A percentile compares a stretch with the other conserved stretches of the same genome.
Conservation (phyloP, 2,888 invertebrate genomes). For the Thalpophila matura region DNA sequence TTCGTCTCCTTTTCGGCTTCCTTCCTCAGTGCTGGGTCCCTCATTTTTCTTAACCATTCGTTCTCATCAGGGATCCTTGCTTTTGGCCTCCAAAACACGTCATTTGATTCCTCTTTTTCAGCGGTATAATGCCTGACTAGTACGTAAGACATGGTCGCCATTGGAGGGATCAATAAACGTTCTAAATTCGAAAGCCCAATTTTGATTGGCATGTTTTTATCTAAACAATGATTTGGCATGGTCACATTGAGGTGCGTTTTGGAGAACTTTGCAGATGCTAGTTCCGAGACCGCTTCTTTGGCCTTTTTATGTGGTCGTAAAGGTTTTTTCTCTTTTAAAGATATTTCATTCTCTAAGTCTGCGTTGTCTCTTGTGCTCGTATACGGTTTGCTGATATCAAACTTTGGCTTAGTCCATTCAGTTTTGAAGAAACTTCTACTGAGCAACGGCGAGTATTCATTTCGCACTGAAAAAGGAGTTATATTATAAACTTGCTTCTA, state of each 20-base stretch:
- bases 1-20: constrained; percentile 10
- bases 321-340: neutral
- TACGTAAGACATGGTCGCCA: constrained; percentile 45
- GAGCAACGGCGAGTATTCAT: constrained; percentile 46
- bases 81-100: constrained; percentile 31
- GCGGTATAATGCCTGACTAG: constrained; percentile 14
- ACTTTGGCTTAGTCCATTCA: constrained; percentile 59
- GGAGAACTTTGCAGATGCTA: neutral
- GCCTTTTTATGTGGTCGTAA: neutral
- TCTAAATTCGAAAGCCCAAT: constrained; percentile 45
- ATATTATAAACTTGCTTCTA: too few relatives aligned
- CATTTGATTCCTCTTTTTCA: neutral
- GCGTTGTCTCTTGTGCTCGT: constrained; percentile 7
- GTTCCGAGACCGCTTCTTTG: neutral
- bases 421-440: constrained; percentile 56
- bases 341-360: neutral
- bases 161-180: constrained; percentile 46
- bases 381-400: constrained; percentile 45
- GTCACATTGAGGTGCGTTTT: neutral
- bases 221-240: neutral
- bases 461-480: constrained; percentile 52
- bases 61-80: constrained; percentile 9
- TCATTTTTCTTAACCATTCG: neutral
- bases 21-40: neutral
- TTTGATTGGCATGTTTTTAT: neutral